Evolutionary conservation across 2,888 invertebrate species (phyloP), one percentile per base, ranked within the genome.

Genomic region (Diarsia brunnea): DNA sequence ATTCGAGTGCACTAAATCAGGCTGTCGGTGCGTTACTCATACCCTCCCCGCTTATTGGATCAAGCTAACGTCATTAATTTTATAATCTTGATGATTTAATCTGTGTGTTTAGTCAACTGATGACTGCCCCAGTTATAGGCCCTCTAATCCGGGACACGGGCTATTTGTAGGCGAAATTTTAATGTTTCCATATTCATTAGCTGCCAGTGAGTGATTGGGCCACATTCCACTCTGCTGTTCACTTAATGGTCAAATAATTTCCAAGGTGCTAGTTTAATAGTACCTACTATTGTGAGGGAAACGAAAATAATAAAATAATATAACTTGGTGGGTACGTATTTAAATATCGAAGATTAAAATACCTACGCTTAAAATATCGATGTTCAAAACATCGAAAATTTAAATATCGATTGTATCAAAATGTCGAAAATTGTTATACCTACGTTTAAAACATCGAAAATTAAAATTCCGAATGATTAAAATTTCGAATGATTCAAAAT

Each of bases 141-240:
- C 63, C 47, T 8, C n/a, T 70, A 65, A 79, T 87, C 79, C 85
- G 73, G 79, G 76, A 87, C 84, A 53, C 75, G 75, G 60, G 71
- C 61, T 79, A 77, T 78, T 79, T 79, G 73, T 74, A 38, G 63
- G 67, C 63, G 55, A 69, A 73, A 78, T 79, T 74, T 66, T 82
- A 73, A 75, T 76, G 71, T 80, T 77, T 87, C 71, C 73, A 82
- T 87, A 88, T 84, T 84, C 80, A 87, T 84, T 78, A 84, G 67
- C 47, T n/a, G 49, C 53, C 24, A 69, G 72, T 85, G 82, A 84
- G 61, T 79, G 80, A 79, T 82, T 70, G 69, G 55, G 73, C 81
- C 58, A 79, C 81, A 88, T 86, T 84, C 81, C 79, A 45, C 45
- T 64, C 64, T 49, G 74, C 51, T 75, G 73, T 80, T 71, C 63